Evolutionary conservation across 2,797 vertebrate genomes (phyloP).

Genomic region (Cynodonichthys magdalenae): DNA sequence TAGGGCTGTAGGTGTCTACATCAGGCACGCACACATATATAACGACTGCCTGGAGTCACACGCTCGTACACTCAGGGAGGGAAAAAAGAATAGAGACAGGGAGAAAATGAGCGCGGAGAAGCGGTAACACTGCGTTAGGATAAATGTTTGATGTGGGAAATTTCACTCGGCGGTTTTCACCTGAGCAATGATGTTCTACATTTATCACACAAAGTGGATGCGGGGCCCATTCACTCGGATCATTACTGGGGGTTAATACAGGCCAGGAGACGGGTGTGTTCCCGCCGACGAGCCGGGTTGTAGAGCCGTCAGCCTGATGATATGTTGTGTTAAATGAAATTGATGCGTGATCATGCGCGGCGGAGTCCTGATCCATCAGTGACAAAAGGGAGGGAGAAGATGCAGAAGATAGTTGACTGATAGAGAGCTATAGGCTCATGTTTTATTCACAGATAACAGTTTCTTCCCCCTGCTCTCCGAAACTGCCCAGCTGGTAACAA

Average conservation of each 20-base stretch:
- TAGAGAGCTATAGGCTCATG: constrained; percentile 77
- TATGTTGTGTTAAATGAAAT: constrained; percentile 78
- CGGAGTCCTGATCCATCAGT: constrained; percentile 61
- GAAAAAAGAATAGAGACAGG: constrained; percentile 58
- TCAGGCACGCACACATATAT: constrained; percentile 67
- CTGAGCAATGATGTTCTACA: constrained; percentile 73
- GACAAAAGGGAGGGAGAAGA: constrained; percentile 65
- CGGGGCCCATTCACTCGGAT: constrained; percentile 64
- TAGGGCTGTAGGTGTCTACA: constrained; percentile 81
- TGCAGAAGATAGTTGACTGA: constrained; percentile 72
- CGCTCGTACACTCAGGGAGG: constrained; percentile 62
- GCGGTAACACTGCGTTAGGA: constrained; percentile 66
- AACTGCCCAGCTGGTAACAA: constrained; percentile 76
- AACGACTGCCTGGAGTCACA: constrained; percentile 74
- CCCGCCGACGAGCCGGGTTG: constrained; percentile 61
- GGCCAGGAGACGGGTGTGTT: constrained; percentile 68
- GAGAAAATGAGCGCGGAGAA: constrained; percentile 65
- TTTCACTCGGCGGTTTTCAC: constrained; percentile 68
- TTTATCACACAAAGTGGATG: constrained; percentile 72
- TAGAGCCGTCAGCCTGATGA: constrained; percentile 66
- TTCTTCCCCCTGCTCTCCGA: constrained; percentile 70
- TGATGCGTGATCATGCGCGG: constrained; percentile 66
- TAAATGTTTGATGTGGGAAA: constrained; percentile 84
- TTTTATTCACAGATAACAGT: constrained; percentile 80
- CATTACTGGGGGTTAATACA: constrained; percentile 73